Percentiles rank a stretch among this genome's conserved stretches.
Evolutionary conservation across 1,140 invertebrate genomes (phyloP).

Genomic region (Leptinotarsa undecemlineata): DNA sequence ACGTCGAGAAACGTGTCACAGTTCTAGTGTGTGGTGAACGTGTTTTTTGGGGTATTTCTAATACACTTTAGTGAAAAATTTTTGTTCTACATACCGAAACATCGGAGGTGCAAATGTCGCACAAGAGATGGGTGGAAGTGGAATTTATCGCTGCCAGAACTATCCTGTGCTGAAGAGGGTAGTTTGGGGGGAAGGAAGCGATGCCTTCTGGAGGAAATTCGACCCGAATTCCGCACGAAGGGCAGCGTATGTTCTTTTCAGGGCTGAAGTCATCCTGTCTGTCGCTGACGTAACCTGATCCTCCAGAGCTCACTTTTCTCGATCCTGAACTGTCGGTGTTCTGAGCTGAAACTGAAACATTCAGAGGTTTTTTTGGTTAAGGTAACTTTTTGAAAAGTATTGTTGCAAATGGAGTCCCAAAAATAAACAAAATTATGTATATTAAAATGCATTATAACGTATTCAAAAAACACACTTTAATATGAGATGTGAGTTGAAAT

Average conservation of each 20-base stretch:
- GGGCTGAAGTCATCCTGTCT: constrained; percentile 52
- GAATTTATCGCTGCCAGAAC: constrained; percentile 56
- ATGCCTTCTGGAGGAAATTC: constrained; percentile 59
- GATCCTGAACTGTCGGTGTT: constrained; percentile 38
- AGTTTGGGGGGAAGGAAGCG: constrained; percentile 61
- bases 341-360: constrained; percentile 21
- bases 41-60: too few relatives aligned
- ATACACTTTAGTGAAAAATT: neutral
- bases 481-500: too few relatives aligned
- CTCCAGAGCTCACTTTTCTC: constrained; percentile 52
- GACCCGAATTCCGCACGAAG: constrained; percentile 58
- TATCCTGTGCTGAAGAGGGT: constrained; percentile 61
- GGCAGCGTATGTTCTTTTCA: constrained; percentile 52
- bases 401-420: too few relatives aligned
- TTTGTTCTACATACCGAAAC: constrained; percentile 56
- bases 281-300: constrained; percentile 61
- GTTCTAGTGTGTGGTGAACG: too few relatives aligned
- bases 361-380: too few relatives aligned
- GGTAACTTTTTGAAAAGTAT: too few relatives aligned
- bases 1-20: too few relatives aligned
- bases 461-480: too few relatives aligned
- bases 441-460: too few relatives aligned
- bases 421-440: too few relatives aligned
- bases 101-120: constrained; percentile 62
- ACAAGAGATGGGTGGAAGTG: constrained; percentile 58